phyloP scores from a whole-genome alignment of 2,888 invertebrate species.

The Polydrusus pterygomalis region DNA sequence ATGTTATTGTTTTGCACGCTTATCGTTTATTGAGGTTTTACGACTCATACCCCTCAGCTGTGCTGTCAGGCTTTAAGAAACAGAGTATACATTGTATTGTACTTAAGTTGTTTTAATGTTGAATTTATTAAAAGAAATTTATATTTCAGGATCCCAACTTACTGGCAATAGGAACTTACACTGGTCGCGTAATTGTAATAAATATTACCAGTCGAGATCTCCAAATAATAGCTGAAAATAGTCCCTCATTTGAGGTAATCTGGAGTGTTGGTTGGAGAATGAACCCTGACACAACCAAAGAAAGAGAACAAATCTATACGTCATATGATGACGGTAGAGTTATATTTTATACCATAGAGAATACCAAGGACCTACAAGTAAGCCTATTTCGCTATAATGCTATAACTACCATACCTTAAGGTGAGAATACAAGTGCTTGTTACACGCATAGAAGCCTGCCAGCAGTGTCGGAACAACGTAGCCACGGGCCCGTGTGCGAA shows the following conservation, averaged over 20 bases:
- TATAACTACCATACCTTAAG: too few species aligned
- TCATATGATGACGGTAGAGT: conserved; percentile 77
- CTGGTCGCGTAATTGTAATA: conserved; percentile 82
- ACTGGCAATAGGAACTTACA: conserved; percentile 83
- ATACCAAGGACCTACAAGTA: conserved; percentile 58
- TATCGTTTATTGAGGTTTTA: too few species aligned
- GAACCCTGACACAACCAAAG: conserved; percentile 57
- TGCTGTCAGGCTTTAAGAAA: too few species aligned
- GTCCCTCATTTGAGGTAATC: conserved; percentile 61
- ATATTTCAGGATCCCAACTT: conserved; percentile 77
- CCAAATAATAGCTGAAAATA: conserved; percentile 59
- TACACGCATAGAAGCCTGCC: too few species aligned
- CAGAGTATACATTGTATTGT: too few species aligned
- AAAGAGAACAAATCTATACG: conserved; percentile 74
- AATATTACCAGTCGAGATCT: conserved; percentile 77
- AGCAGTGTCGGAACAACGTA: too few species aligned
- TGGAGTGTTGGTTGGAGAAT: conserved; percentile 62
- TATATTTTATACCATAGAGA: conserved; percentile 59
- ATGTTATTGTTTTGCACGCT: too few species aligned
- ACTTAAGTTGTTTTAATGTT: too few species aligned
- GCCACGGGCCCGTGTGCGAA: too few species aligned
- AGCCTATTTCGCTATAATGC: neutral
- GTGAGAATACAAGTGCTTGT: too few species aligned
- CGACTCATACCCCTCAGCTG: too few species aligned
- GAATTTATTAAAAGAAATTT: too few species aligned